Percentiles rank a stretch among this genome's conserved stretches.
These are phyloP conservation scores for Oreochromis mossambicus DNA, from an alignment of 2,797 vertebrate genomes.

Conservation along the genomic window DNA sequence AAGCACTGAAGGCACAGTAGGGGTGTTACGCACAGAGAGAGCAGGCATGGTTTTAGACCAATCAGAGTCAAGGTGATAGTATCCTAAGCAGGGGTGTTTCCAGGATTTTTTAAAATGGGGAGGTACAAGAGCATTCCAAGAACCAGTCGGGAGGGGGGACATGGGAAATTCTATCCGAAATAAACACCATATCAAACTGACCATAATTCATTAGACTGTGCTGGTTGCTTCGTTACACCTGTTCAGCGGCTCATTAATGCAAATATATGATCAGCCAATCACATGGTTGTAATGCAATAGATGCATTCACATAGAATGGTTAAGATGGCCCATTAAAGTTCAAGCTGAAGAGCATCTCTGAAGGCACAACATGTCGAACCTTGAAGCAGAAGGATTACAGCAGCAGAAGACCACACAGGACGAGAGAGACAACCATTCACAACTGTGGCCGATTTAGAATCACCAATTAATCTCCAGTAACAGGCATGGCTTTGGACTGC, in stretches of 20 bases:
- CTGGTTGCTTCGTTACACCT: not conserved
- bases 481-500: not conserved
- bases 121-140: not conserved
- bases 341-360: not conserved
- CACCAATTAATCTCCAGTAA: not conserved
- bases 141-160: fast-evolving
- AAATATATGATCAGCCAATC: not conserved
- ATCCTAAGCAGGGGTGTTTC: not conserved
- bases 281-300: not conserved
- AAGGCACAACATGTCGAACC: not conserved
- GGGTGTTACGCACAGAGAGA: not conserved
- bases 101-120: not conserved
- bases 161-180: fast-evolving
- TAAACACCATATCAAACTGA: not conserved
- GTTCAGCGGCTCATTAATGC: not conserved
- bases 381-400: not conserved
- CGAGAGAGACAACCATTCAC: not conserved
- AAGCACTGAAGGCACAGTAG: not conserved
- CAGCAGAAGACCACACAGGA: not conserved
- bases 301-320: not conserved
- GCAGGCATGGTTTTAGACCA: not conserved
- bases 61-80: not conserved
- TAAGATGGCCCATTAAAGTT: not conserved
- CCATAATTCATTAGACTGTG: fast-evolving
- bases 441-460: not conserved